A percentile compares a stretch with the other conserved stretches of the same genome.
These are phyloP conservation scores for Coenonympha arcania DNA, from an alignment of 2,888 invertebrate genomes.

Conservation along the genomic window DNA sequence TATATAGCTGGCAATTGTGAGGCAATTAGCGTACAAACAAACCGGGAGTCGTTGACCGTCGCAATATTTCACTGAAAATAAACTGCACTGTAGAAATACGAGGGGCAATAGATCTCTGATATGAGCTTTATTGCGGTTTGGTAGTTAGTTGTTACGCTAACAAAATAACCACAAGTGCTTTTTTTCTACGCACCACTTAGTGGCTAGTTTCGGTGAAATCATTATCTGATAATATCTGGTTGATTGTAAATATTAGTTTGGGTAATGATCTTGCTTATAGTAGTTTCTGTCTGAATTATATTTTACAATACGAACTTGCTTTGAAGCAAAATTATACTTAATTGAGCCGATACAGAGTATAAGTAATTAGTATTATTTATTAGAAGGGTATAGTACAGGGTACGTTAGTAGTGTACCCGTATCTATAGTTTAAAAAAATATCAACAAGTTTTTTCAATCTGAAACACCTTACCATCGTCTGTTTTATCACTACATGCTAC, in stretches of 20 bases:
- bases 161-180: slow-evolving; percentile 17
- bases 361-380: no score
- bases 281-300: no score
- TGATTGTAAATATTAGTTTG: background rate
- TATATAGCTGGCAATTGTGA: slow-evolving; percentile 5
- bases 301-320: no score
- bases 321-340: no score
- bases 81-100: slow-evolving; percentile 27
- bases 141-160: slow-evolving; percentile 17
- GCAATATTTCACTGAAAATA: slow-evolving; percentile 30
- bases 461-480: no score
- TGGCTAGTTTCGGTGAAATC: background rate
- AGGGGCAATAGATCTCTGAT: slow-evolving; percentile 22
- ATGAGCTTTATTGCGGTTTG: slow-evolving; percentile 27
- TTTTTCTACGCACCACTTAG: slow-evolving; percentile 8
- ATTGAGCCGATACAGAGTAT: no score
- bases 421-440: no score
- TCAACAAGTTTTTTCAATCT: no score
- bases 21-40: slow-evolving; percentile 39
- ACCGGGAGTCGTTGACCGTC: slow-evolving; percentile 47
- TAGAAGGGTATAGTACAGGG: no score
- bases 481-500: no score
- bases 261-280: no score
- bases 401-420: no score
- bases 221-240: background rate